Percentiles rank a stretch among this genome's conserved stretches.
These are phyloP conservation scores for Odocoileus hemionus DNA, from an alignment of 2,113 vertebrate species.

Conservation along the genomic window DNA sequence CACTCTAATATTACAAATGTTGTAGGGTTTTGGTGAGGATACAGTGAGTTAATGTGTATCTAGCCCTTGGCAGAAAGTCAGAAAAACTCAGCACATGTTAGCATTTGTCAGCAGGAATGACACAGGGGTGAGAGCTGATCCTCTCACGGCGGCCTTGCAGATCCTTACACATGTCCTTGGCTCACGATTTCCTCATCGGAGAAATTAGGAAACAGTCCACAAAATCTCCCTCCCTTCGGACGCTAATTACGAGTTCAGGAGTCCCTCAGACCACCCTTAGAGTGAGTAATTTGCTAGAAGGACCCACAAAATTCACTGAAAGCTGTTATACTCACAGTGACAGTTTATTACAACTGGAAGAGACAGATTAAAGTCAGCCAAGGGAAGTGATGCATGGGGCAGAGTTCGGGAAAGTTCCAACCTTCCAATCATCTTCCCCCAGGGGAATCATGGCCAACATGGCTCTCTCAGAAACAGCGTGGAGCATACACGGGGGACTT, in stretches of 20 bases:
- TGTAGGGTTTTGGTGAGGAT: not conserved
- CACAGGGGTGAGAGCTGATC: not conserved
- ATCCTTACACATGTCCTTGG: not conserved
- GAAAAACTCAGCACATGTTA: not conserved
- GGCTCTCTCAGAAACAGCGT: not conserved
- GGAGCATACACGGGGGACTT: accelerated
- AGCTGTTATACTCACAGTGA: not conserved
- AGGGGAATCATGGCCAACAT: not conserved
- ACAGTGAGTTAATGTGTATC: not conserved
- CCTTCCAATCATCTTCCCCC: not conserved
- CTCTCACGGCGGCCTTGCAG: not conserved
- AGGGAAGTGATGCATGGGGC: not conserved
- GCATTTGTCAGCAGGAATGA: not conserved
- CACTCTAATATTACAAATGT: not conserved
- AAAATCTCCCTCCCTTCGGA: not conserved
- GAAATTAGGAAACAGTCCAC: not conserved
- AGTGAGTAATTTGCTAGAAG: not conserved
- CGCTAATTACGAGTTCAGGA: not conserved
- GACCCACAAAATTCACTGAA: not conserved
- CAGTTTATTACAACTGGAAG: not conserved
- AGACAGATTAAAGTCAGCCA: not conserved
- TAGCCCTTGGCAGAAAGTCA: not conserved
- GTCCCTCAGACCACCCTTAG: not conserved
- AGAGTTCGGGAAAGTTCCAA: not conserved
- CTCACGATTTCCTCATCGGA: not conserved